A percentile compares a stretch with the other conserved stretches of the same genome.
Conservation (phyloP, 1,140 invertebrate genomes). For the Octopus sinensis region DNA sequence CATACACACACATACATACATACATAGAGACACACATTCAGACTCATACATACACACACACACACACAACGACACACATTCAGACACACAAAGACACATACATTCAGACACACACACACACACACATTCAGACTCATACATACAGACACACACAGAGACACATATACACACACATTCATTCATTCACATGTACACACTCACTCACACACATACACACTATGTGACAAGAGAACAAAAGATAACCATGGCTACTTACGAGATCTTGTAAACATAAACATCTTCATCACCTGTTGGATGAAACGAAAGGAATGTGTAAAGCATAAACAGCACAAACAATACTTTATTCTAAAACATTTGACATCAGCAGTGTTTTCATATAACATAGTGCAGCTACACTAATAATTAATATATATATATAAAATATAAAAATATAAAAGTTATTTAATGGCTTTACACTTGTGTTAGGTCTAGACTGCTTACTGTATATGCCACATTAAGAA, state of each 20-base stretch:
- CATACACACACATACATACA: background rate
- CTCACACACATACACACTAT: background rate
- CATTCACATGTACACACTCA: background rate
- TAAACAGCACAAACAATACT: too few relatives aligned
- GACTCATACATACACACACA: too few relatives aligned
- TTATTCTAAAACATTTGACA: too few relatives aligned
- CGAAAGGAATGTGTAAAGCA: background rate
- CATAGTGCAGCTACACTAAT: too few relatives aligned
- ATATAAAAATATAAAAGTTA: too few relatives aligned
- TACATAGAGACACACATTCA: background rate
- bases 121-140: background rate
- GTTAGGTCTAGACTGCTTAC: too few relatives aligned
- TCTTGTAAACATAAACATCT: slow-evolving; percentile 49
- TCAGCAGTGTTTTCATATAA: too few relatives aligned
- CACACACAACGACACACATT: too few relatives aligned
- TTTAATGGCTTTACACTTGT: too few relatives aligned
- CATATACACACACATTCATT: background rate
- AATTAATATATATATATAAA: too few relatives aligned
- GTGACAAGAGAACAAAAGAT: background rate
- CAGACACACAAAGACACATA: too few relatives aligned
- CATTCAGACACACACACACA: background rate
- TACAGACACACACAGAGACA: background rate
- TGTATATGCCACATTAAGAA: too few relatives aligned
- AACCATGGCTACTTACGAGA: slow-evolving; percentile 38
- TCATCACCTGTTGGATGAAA: slow-evolving; percentile 43